phyloP scores from a whole-genome alignment of 2,113 vertebrate genomes.

The Sorex fumeus region DNA sequence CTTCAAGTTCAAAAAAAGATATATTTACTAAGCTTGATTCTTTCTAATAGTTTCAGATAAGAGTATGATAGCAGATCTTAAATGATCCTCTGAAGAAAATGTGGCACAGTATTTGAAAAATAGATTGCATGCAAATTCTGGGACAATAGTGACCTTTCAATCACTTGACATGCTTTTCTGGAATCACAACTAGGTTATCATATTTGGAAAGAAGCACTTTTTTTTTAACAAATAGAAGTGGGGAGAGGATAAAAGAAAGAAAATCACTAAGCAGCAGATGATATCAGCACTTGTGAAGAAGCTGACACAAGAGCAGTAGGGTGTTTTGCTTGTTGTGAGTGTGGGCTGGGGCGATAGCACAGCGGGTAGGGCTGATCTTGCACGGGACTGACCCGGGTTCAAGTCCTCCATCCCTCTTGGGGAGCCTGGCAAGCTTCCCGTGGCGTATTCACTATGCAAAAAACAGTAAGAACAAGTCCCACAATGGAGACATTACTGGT shows the following conservation, averaged over 20 bases:
- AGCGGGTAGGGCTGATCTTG: too few relatives aligned
- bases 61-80: not conserved
- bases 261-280: not conserved
- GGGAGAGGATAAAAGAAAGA: not conserved
- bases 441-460: too few relatives aligned
- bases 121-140: not conserved
- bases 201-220: not conserved
- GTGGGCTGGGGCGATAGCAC: slow-evolving; percentile 12
- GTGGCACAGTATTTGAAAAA: slow-evolving; percentile 11
- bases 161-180: not conserved
- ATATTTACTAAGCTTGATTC: slow-evolving; percentile 16
- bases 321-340: not conserved
- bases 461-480: too few relatives aligned
- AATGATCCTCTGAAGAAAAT: not conserved
- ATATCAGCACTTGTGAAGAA: not conserved
- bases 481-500: too few relatives aligned
- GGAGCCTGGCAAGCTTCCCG: too few relatives aligned
- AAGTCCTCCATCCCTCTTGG: too few relatives aligned
- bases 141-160: not conserved
- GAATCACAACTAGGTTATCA: not conserved
- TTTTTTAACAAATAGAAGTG: slow-evolving; percentile 5
- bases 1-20: slow-evolving; percentile 9
- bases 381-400: too few relatives aligned
- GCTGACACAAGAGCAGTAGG: not conserved
- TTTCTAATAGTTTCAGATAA: not conserved